phyloP scores from a whole-genome alignment of 2,797 vertebrate species.

The Mastacembelus armatus region DNA sequence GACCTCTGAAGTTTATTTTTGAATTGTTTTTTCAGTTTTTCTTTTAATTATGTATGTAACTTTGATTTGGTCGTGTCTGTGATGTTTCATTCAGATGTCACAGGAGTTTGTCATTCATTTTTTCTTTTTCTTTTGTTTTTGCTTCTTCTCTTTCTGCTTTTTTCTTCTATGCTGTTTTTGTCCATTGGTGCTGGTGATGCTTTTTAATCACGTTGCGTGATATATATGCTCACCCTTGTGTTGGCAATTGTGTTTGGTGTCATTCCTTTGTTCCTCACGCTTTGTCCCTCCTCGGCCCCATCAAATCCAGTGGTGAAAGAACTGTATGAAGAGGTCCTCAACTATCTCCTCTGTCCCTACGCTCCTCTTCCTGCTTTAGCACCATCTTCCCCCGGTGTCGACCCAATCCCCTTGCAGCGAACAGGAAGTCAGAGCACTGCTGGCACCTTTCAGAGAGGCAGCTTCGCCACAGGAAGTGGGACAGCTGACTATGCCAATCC shows the following conservation, averaged over 20 bases:
- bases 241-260: conserved; percentile 29
- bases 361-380: conserved; percentile 93
- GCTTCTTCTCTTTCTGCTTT: conserved; percentile 39
- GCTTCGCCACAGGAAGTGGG: conserved; percentile 90
- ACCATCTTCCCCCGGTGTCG: conserved; percentile 98
- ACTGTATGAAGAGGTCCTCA: conserved; percentile 97
- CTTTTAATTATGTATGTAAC: neutral
- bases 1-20: neutral
- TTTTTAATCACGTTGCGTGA: conserved; percentile 32
- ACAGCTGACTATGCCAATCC: conserved; percentile 92
- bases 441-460: conserved; percentile 93
- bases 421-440: conserved; percentile 94
- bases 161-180: conserved; percentile 34
- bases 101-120: conserved; percentile 15
- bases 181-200: conserved; percentile 40
- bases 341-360: conserved; percentile 96
- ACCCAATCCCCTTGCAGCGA: conserved; percentile 99
- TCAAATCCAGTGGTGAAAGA: conserved; percentile 92
- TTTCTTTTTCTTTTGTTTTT: conserved; percentile 22
- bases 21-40: no score
- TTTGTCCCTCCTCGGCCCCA: conserved; percentile 67
- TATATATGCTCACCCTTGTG: conserved; percentile 27
- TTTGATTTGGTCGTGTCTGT: conserved; percentile 19
- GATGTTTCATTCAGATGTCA: conserved; percentile 20
- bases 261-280: conserved; percentile 1